Percentiles rank a stretch among this genome's conserved stretches.
Evolutionary conservation across 2,888 invertebrate species (phyloP).

Genomic region (Hymenopus coronatus): DNA sequence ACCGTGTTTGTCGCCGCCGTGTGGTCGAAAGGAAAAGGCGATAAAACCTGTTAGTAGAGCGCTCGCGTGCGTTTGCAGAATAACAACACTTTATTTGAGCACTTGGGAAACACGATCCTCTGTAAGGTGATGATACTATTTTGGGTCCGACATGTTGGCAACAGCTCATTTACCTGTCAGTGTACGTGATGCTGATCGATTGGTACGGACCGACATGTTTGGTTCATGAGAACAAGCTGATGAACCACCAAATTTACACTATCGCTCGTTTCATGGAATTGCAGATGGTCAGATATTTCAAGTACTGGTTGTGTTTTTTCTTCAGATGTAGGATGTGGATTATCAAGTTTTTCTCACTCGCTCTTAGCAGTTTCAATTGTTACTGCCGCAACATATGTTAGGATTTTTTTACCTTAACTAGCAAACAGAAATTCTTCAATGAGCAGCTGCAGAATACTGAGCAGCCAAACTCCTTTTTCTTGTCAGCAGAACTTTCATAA

Average conservation of each 20-base stretch:
- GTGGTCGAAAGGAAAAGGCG: not conserved
- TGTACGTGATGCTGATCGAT: not conserved
- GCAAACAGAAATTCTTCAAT: no score
- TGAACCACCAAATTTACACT: not conserved
- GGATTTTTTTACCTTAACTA: no score
- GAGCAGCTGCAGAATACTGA: no score
- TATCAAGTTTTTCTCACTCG: not conserved
- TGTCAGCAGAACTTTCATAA: no score
- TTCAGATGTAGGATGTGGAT: not conserved
- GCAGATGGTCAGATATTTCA: not conserved
- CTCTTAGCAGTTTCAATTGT: not conserved
- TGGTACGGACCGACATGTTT: not conserved
- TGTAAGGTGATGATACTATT: not conserved
- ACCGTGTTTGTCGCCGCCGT: not conserved
- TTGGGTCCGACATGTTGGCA: not conserved
- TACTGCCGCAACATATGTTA: no score
- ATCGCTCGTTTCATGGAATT: not conserved
- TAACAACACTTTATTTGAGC: not conserved
- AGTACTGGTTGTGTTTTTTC: not conserved
- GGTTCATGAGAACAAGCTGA: not conserved
- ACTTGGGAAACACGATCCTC: not conserved
- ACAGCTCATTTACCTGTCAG: not conserved
- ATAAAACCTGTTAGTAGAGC: not conserved
- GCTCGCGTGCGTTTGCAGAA: not conserved
- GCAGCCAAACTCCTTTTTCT: no score